A percentile compares a stretch with the other conserved stretches of the same genome.
Evolutionary conservation across 37 sponge, comb jelly and placozoan species (phyloP).

Genomic region (Mnemiopsis leidyi): DNA sequence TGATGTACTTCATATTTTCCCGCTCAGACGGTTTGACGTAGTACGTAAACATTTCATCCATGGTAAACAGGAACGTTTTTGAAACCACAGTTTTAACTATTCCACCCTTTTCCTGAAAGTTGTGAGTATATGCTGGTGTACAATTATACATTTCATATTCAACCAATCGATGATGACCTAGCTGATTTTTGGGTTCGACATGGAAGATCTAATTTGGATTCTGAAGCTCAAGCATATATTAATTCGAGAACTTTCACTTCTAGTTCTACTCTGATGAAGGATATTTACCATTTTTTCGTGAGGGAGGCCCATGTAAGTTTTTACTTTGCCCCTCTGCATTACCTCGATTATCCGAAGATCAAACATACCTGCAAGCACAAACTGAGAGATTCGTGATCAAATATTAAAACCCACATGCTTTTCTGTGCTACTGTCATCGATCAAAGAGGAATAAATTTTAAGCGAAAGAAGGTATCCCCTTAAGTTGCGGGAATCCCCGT

Average conservation of each 20-base stretch:
- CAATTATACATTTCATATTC: background rate
- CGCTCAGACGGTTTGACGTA: background rate
- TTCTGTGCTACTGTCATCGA: too few relatives aligned
- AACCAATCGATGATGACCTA: too few relatives aligned
- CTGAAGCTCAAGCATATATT: too few relatives aligned
- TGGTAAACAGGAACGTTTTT: background rate
- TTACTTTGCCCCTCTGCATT: slow-evolving; percentile 14
- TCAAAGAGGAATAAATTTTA: too few relatives aligned
- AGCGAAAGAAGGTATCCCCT: too few relatives aligned
- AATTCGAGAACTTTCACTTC: too few relatives aligned
- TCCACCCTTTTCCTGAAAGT: background rate
- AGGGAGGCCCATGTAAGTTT: background rate
- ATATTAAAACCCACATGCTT: too few relatives aligned
- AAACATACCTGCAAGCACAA: background rate
- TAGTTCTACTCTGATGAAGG: too few relatives aligned
- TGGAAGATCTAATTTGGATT: too few relatives aligned
- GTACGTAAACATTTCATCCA: background rate
- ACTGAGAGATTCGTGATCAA: too few relatives aligned
- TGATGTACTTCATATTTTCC: background rate
- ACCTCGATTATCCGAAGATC: background rate
- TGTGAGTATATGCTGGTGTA: background rate
- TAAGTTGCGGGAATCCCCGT: too few relatives aligned
- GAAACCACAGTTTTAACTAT: background rate
- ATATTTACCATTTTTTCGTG: background rate
- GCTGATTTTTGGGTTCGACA: too few relatives aligned